phyloP scores from a whole-genome alignment of 2,888 invertebrate genomes.

The Anthophora plumipes region DNA sequence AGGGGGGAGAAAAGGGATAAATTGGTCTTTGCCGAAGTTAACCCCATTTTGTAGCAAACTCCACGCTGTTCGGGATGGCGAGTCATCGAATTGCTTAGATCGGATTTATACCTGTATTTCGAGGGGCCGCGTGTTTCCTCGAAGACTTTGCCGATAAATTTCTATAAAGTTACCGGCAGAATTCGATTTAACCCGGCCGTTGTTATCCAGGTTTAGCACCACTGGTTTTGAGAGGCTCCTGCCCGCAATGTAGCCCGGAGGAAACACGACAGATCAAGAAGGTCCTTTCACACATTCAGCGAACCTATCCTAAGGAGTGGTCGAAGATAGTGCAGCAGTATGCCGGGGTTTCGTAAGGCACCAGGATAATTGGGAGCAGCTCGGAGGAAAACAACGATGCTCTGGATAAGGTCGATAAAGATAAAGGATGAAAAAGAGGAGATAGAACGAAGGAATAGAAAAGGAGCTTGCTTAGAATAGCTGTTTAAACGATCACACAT shows the following conservation, averaged over 20 bases:
- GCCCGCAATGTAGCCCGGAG: conserved; percentile 89
- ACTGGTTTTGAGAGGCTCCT: conserved; percentile 90
- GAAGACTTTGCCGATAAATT: conserved; percentile 49
- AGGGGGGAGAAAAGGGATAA: conserved; percentile 26
- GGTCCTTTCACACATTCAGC: conserved; percentile 90
- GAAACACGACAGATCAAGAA: conserved; percentile 91
- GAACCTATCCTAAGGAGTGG: conserved; percentile 92
- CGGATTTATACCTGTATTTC: conserved; percentile 55
- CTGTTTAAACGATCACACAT: background rate
- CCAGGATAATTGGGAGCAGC: conserved; percentile 41
- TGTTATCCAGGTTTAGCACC: conserved; percentile 89
- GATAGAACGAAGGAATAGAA: background rate
- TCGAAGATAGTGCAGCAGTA: conserved; percentile 90
- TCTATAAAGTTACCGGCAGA: conserved; percentile 57
- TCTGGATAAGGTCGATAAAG: conserved; percentile 24
- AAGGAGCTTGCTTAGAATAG: conserved; percentile 13
- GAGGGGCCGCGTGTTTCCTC: conserved; percentile 33
- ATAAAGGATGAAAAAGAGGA: background rate
- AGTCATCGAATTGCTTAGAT: conserved; percentile 57
- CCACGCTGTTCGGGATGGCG: conserved; percentile 31
- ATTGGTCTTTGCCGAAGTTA: conserved; percentile 29
- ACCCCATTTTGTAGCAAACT: conserved; percentile 36
- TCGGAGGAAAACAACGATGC: conserved; percentile 27
- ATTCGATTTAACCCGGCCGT: conserved; percentile 53
- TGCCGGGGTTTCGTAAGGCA: conserved; percentile 82